Conservation (phyloP, 2,797 vertebrate genomes). For the Urocyon cinereoargenteus region DNA sequence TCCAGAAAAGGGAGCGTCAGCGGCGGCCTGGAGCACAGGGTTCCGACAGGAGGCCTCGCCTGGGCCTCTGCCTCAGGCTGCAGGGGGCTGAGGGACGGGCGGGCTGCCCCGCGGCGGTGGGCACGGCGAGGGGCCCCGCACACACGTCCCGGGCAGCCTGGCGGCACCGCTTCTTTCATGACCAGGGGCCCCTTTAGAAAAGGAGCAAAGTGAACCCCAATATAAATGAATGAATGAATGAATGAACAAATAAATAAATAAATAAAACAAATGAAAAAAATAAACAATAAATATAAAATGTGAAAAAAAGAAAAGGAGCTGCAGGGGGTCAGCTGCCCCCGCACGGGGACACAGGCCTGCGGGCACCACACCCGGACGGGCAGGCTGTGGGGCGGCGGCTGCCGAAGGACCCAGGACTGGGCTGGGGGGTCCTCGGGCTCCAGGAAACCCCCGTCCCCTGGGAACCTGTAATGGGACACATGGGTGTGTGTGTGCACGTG, state of each 20-base stretch:
- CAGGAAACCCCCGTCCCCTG: background rate
- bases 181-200: background rate
- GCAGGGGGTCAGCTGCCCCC: background rate
- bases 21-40: conserved; percentile 47
- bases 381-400: background rate
- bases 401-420: background rate
- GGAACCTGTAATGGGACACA: background rate
- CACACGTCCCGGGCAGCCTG: background rate
- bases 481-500: too few relatives aligned
- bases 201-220: background rate
- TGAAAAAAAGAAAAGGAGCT: background rate
- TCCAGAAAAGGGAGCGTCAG: conserved; percentile 80
- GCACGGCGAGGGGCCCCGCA: background rate
- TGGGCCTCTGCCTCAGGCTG: conserved; percentile 57
- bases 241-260: too few relatives aligned
- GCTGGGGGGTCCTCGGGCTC: background rate
- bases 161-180: accelerated
- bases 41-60: conserved; percentile 77
- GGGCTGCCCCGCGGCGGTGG: background rate
- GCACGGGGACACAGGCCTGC: accelerated
- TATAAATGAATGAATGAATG: too few relatives aligned
- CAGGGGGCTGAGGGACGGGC: background rate
- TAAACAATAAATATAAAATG: too few relatives aligned
- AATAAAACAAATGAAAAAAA: too few relatives aligned
- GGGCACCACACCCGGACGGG: background rate